Evolutionary conservation across 2,888 invertebrate genomes (phyloP).

Genomic region (Ormia ochracea): DNA sequence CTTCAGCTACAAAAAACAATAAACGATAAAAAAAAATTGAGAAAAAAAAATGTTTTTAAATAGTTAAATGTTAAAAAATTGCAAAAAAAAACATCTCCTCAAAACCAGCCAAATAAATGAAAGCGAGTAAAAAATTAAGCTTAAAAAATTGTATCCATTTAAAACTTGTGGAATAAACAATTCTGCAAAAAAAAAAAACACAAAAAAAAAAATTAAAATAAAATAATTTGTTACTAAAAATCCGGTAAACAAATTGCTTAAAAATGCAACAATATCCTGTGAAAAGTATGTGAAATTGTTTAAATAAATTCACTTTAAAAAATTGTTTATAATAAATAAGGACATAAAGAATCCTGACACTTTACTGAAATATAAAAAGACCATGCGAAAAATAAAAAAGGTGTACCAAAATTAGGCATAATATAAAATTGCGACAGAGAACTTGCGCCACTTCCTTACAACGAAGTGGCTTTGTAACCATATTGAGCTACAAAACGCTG

Average conservation of each 20-base stretch:
- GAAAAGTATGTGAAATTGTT: constrained; percentile 24
- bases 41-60: constrained; percentile 17
- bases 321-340: constrained; percentile 44
- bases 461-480: too few relatives aligned
- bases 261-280: not conserved
- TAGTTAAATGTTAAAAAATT: constrained; percentile 16
- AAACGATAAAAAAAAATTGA: not conserved
- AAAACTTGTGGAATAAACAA: constrained; percentile 8
- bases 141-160: constrained; percentile 48
- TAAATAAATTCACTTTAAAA: constrained; percentile 33
- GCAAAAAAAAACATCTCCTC: not conserved
- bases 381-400: not conserved
- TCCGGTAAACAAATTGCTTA: constrained; percentile 39
- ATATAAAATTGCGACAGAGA: too few relatives aligned
- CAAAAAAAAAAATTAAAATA: too few relatives aligned
- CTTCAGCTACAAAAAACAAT: not conserved
- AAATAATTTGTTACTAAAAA: constrained; percentile 32
- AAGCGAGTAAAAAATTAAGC: constrained; percentile 17
- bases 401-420: too few relatives aligned
- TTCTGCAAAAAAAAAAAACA: too few relatives aligned
- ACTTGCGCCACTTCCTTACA: too few relatives aligned
- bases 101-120: constrained; percentile 8
- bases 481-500: too few relatives aligned
- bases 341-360: constrained; percentile 54
- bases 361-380: constrained; percentile 8